Conservation (phyloP, 2,888 invertebrate species). For the Andrena trimmerana region DNA sequence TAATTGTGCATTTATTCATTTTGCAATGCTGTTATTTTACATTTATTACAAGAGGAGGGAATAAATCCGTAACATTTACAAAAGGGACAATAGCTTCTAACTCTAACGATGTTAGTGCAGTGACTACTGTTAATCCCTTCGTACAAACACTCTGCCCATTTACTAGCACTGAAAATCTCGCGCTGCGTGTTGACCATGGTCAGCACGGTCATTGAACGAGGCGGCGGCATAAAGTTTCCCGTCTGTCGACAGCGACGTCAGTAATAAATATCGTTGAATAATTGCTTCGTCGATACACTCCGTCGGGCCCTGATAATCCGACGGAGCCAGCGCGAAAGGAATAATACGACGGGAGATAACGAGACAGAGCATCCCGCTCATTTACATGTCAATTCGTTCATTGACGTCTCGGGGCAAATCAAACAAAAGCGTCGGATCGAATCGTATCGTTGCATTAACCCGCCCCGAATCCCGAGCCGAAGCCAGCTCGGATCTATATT, state of each 20-base stretch:
- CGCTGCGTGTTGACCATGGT: neutral
- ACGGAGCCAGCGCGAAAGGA: slow-evolving; percentile 28
- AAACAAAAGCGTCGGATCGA: slow-evolving; percentile 39
- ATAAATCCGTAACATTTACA: no score
- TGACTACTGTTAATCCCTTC: no score
- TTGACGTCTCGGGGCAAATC: slow-evolving; percentile 34
- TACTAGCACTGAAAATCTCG: slow-evolving; percentile 1
- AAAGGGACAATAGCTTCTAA: no score
- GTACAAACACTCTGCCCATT: neutral
- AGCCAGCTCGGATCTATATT: slow-evolving; percentile 20
- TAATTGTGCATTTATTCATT: no score
- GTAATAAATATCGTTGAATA: slow-evolving; percentile 45
- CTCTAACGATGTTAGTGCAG: no score
- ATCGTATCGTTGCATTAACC: slow-evolving; percentile 38
- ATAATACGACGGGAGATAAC: slow-evolving; percentile 23
- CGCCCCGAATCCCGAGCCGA: slow-evolving; percentile 25
- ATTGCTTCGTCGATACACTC: slow-evolving; percentile 10
- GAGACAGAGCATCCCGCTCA: slow-evolving; percentile 8
- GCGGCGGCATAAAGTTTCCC: slow-evolving; percentile 7
- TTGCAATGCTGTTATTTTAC: no score
- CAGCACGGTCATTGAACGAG: neutral
- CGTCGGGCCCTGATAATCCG: slow-evolving; percentile 45
- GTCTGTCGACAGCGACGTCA: slow-evolving; percentile 11
- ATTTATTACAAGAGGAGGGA: no score
- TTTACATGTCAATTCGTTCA: slow-evolving; percentile 57